Percentiles rank a stretch among this genome's conserved stretches.
phyloP scores from a whole-genome alignment of 2,113 vertebrate species.

The Indicator indicator region DNA sequence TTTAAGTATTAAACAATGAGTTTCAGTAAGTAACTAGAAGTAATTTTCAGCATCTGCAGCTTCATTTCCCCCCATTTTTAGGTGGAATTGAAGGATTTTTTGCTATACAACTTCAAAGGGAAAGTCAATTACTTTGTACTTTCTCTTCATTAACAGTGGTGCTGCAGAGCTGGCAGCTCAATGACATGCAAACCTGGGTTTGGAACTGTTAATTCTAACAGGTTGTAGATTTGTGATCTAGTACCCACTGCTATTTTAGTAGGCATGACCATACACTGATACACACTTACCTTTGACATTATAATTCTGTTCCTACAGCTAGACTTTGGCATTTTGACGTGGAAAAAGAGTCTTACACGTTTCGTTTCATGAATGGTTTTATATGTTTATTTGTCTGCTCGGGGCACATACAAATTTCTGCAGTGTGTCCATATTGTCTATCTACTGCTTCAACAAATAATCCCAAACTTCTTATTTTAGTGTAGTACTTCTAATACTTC shows the following conservation, averaged over 20 bases:
- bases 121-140: neutral
- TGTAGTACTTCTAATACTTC: neutral
- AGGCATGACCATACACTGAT: neutral
- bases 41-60: neutral
- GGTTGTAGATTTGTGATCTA: neutral
- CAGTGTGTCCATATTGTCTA: neutral
- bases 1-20: neutral
- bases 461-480: neutral
- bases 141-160: neutral
- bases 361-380: neutral
- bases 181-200: neutral
- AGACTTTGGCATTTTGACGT: neutral
- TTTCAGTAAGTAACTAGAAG: neutral
- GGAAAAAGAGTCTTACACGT: neutral
- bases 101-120: neutral
- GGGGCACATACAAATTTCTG: neutral
- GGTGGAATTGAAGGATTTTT: neutral
- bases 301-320: neutral
- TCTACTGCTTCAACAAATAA: neutral
- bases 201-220: neutral
- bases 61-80: neutral
- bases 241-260: neutral
- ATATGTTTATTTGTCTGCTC: neutral
- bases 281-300: neutral
- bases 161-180: neutral